Percentiles rank a stretch among this genome's conserved stretches.
phyloP scores from a whole-genome alignment of 2,113 vertebrate genomes.

The Aldabrachelys gigantea region DNA sequence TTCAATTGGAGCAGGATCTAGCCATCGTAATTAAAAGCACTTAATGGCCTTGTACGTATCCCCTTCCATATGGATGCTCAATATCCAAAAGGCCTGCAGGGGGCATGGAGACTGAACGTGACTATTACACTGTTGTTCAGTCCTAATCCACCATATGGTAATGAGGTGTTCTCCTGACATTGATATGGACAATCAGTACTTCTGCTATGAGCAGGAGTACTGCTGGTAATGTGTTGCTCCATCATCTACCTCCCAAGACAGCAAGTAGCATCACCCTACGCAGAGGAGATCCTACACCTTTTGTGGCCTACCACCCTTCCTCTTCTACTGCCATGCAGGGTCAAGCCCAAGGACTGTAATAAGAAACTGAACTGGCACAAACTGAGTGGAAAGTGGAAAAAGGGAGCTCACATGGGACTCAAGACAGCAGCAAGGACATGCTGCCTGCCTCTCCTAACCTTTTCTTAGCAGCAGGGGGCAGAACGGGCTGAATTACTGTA shows the following conservation, averaged over 20 bases:
- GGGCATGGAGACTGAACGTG: neutral
- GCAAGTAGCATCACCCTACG: neutral
- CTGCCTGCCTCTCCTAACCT: constrained; percentile 47
- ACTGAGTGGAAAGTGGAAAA: neutral
- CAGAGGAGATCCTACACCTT: constrained; percentile 17
- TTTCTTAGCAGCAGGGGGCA: constrained; percentile 66
- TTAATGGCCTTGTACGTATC: neutral
- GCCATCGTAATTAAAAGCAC: constrained; percentile 45
- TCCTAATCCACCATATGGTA: neutral
- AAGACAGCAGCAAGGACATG: constrained; percentile 48
- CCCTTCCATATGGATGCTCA: neutral
- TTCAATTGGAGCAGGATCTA: neutral
- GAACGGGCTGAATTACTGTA: constrained; percentile 66
- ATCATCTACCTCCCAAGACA: constrained; percentile 7
- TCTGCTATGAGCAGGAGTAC: constrained; percentile 51
- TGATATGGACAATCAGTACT: neutral
- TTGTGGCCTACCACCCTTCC: constrained; percentile 28
- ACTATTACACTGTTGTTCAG: neutral
- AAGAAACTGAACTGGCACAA: neutral
- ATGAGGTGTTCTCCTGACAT: constrained; percentile 51
- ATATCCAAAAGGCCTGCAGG: neutral
- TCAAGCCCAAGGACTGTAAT: constrained; percentile 64
- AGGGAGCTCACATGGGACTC: constrained; percentile 1
- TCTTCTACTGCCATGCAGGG: constrained; percentile 23
- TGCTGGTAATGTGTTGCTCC: neutral